phyloP scores from a whole-genome alignment of 1,140 invertebrate genomes.

The Zaprionus camerounensis region DNA sequence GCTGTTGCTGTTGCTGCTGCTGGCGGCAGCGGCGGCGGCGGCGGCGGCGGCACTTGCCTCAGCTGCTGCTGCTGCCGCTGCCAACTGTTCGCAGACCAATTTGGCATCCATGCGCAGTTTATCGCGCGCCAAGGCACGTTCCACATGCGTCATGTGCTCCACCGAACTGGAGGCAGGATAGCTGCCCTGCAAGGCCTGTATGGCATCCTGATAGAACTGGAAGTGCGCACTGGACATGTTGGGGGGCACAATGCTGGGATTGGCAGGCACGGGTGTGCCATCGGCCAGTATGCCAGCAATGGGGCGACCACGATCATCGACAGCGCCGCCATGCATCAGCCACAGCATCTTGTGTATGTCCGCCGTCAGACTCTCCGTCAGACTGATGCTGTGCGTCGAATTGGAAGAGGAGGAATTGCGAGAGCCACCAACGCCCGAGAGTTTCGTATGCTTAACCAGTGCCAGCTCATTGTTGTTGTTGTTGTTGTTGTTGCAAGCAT shows the following conservation, averaged over 20 bases:
- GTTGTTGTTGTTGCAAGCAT: slow-evolving; percentile 14
- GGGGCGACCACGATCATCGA: slow-evolving; percentile 73
- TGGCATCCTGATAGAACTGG: slow-evolving; percentile 80
- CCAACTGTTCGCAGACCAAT: slow-evolving; percentile 69
- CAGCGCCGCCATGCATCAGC: slow-evolving; percentile 73
- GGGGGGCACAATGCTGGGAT: slow-evolving; percentile 61
- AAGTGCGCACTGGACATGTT: slow-evolving; percentile 79
- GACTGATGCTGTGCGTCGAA: slow-evolving; percentile 75
- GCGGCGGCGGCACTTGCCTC: slow-evolving; percentile 5
- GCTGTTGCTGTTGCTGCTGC: slow-evolving; percentile 15
- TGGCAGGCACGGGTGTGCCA: slow-evolving; percentile 60
- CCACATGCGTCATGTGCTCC: slow-evolving; percentile 67
- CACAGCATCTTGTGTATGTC: slow-evolving; percentile 83
- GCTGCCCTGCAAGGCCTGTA: slow-evolving; percentile 68
- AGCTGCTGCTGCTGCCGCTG: slow-evolving; percentile 42
- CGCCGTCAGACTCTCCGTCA: slow-evolving; percentile 75
- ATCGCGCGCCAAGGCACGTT: slow-evolving; percentile 61
- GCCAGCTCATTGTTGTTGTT: slow-evolving; percentile 52
- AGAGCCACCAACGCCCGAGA: slow-evolving; percentile 35
- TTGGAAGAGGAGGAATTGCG: slow-evolving; percentile 76
- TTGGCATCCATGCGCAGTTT: slow-evolving; percentile 68
- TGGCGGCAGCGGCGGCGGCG: neutral
- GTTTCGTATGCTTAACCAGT: slow-evolving; percentile 56
- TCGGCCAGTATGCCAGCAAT: slow-evolving; percentile 58
- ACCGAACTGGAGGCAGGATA: slow-evolving; percentile 51